Evolutionary conservation across 2,113 vertebrate species (phyloP).

Genomic region (Penelope pileata): DNA sequence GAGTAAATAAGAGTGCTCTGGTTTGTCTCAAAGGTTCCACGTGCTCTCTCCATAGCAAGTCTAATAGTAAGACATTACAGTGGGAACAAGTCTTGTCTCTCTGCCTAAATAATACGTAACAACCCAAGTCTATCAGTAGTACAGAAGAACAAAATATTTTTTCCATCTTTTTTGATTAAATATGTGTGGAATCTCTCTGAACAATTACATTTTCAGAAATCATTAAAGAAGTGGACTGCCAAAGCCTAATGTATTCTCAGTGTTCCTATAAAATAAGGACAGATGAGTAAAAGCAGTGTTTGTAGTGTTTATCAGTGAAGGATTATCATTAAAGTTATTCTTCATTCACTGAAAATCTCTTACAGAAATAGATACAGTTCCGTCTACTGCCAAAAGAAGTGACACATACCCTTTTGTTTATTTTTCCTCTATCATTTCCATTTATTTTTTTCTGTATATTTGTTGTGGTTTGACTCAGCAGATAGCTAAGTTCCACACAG

Average conservation of each 20-base stretch:
- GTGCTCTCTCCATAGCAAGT: rapidly evolving
- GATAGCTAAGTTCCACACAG: too few species aligned
- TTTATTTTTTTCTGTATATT: neutral
- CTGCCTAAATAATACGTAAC: neutral
- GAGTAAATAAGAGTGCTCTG: neutral
- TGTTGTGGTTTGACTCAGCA: too few species aligned
- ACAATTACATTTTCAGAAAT: neutral
- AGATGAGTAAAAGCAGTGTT: neutral
- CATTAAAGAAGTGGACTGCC: neutral
- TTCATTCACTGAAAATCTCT: neutral
- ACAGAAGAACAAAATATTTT: neutral
- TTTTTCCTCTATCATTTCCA: neutral
- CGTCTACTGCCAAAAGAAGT: neutral
- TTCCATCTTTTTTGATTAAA: neutral
- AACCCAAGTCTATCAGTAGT: neutral
- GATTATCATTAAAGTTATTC: neutral
- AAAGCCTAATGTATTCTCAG: neutral
- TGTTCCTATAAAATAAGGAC: neutral
- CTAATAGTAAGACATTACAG: neutral
- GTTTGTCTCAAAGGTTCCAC: neutral
- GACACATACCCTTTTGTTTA: rapidly evolving
- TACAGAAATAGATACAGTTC: neutral
- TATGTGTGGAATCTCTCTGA: neutral
- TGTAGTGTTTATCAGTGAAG: neutral
- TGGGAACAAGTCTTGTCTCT: neutral